Percentiles rank a stretch among this genome's conserved stretches.
Conservation (phyloP, 1,140 invertebrate genomes). For the Drosophila pallidifrons region DNA sequence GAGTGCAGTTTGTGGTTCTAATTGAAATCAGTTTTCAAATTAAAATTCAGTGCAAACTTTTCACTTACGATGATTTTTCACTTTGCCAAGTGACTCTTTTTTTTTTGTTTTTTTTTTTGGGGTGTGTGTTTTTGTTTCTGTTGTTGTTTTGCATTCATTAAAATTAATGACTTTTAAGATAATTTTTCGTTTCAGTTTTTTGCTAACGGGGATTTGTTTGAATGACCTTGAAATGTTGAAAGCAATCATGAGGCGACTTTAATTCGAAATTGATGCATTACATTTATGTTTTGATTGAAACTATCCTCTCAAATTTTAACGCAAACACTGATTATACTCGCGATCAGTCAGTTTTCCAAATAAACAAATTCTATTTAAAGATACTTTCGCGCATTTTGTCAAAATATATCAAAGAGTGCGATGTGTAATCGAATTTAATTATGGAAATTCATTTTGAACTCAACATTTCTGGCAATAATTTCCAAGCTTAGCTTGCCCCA, state of each 20-base stretch:
- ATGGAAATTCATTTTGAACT: no score
- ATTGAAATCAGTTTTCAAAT: not conserved
- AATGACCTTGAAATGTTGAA: not conserved
- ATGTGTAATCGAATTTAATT: no score
- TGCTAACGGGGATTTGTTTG: not conserved
- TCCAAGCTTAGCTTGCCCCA: not conserved
- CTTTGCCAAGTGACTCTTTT: not conserved
- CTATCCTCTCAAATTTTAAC: not conserved
- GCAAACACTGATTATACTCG: not conserved
- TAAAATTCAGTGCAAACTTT: not conserved
- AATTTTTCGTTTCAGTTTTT: not conserved
- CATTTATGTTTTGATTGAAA: not conserved
- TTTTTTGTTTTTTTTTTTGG: no score
- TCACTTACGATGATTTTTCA: not conserved
- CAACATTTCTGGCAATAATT: no score
- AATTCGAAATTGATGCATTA: not conserved
- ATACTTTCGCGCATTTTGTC: not conserved
- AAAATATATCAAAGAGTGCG: not conserved
- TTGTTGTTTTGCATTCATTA: not conserved
- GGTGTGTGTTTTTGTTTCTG: no score
- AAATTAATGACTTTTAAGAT: conserved; percentile 4
- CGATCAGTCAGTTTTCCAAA: conserved; percentile 4
- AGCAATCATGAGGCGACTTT: no score
- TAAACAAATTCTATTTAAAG: conserved; percentile 4
- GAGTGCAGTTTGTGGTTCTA: not conserved